These are phyloP conservation scores for Phaetusa simplex DNA, from an alignment of 2,113 vertebrate genomes.

Conservation along the genomic window DNA sequence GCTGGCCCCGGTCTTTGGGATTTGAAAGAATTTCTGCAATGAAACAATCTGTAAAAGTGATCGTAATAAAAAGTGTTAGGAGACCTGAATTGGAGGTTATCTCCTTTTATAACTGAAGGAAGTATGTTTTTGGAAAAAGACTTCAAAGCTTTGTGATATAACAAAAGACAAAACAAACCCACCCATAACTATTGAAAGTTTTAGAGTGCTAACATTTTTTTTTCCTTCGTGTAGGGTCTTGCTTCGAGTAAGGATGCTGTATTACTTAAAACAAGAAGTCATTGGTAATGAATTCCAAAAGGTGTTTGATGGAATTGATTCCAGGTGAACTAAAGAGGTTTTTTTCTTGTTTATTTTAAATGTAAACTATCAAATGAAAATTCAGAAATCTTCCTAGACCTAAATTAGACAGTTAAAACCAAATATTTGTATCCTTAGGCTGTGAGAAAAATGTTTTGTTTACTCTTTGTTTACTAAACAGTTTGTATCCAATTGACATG, in stretches of 20 bases:
- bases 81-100: background rate
- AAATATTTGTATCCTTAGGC: background rate
- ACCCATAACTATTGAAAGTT: background rate
- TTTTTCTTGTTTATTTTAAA: slow-evolving; percentile 10
- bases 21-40: background rate
- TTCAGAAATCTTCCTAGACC: background rate
- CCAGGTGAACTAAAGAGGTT: slow-evolving; percentile 79
- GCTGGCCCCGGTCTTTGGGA: background rate
- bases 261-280: slow-evolving; percentile 99
- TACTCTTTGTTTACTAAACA: background rate
- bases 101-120: background rate
- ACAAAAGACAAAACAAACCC: background rate
- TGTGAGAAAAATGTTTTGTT: background rate
- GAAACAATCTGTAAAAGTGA: background rate
- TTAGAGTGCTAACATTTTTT: background rate
- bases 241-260: slow-evolving; percentile 98
- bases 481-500: background rate
- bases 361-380: background rate
- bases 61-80: background rate
- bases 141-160: background rate
- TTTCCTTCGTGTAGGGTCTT: slow-evolving; percentile 81
- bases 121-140: background rate
- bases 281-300: slow-evolving; percentile 91
- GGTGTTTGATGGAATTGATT: slow-evolving; percentile 90
- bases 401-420: background rate